Evolutionary conservation across 2,888 invertebrate genomes (phyloP).

Genomic region (Ceraclea dissimilis): DNA sequence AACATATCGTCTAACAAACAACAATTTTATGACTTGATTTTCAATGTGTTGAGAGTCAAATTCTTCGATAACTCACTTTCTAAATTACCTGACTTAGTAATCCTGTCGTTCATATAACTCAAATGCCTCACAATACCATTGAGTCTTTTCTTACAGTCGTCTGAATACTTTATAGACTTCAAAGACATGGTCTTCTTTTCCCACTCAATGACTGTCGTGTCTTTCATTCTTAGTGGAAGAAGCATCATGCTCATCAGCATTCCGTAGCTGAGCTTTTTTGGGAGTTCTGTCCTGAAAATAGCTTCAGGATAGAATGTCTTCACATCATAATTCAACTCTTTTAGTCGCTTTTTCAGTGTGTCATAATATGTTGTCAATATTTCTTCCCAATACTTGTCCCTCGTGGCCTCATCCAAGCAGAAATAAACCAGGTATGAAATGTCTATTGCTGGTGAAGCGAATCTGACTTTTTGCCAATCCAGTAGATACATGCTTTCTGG

Average conservation of each 20-base stretch:
- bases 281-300: conserved; percentile 3
- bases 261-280: conserved; percentile 1
- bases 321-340: not conserved
- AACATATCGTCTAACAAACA: too few relatives aligned
- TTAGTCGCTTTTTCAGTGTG: not conserved
- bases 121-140: conserved; percentile 12
- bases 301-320: conserved; percentile 7
- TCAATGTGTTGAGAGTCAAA: too few relatives aligned
- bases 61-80: too few relatives aligned
- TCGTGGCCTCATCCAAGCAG: conserved; percentile 9
- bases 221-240: not conserved
- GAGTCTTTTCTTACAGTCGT: conserved; percentile 8
- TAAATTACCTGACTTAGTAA: too few relatives aligned
- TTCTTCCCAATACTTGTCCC: conserved; percentile 5
- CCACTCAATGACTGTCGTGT: not conserved
- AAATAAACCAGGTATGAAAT: conserved; percentile 5
- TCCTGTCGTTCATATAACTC: conserved; percentile 4
- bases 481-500: conserved; percentile 3
- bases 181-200: not conserved
- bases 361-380: conserved; percentile 8
- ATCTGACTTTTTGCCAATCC: conserved; percentile 17
- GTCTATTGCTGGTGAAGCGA: conserved; percentile 11
- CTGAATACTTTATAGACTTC: not conserved
- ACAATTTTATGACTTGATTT: too few relatives aligned
- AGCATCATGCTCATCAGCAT: conserved; percentile 3